These are phyloP conservation scores for Graptemys geographica DNA, from an alignment of 2,797 vertebrate species.

Conservation along the genomic window DNA sequence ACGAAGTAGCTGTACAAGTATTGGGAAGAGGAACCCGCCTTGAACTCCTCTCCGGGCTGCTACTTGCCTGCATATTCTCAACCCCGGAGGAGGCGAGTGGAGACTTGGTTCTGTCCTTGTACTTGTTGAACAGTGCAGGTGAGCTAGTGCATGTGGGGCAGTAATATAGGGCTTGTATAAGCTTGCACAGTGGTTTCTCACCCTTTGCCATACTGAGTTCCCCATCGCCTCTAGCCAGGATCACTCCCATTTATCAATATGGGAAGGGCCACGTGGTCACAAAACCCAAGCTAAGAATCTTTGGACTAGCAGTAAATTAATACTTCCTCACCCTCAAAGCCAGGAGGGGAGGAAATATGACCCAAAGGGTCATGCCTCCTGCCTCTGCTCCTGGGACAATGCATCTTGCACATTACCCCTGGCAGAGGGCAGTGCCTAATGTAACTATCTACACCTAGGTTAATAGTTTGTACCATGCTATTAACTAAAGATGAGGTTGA, in stretches of 20 bases:
- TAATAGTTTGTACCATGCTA: not conserved
- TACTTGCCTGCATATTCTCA: not conserved
- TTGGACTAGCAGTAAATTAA: not conserved
- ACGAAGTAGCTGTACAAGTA: not conserved
- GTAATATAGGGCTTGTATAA: not conserved
- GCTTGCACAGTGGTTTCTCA: not conserved
- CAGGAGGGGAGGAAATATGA: not conserved
- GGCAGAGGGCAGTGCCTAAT: not conserved
- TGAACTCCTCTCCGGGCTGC: not conserved
- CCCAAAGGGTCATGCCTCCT: too few relatives aligned
- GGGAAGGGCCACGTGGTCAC: not conserved
- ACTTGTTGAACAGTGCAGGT: not conserved
- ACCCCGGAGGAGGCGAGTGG: not conserved
- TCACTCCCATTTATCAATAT: not conserved
- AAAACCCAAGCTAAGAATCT: not conserved
- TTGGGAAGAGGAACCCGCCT: not conserved
- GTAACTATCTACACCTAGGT: not conserved
- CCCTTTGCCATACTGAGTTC: not conserved
- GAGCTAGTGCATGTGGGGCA: not conserved
- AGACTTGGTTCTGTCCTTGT: accelerated
- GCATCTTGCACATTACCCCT: not conserved
- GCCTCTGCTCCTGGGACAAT: not conserved
- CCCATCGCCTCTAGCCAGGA: not conserved
- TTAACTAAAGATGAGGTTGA: not conserved
- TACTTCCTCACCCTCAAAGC: not conserved